Evolutionary conservation across 2,113 vertebrate genomes (phyloP).

Genomic region (Saccopteryx leptura): DNA sequence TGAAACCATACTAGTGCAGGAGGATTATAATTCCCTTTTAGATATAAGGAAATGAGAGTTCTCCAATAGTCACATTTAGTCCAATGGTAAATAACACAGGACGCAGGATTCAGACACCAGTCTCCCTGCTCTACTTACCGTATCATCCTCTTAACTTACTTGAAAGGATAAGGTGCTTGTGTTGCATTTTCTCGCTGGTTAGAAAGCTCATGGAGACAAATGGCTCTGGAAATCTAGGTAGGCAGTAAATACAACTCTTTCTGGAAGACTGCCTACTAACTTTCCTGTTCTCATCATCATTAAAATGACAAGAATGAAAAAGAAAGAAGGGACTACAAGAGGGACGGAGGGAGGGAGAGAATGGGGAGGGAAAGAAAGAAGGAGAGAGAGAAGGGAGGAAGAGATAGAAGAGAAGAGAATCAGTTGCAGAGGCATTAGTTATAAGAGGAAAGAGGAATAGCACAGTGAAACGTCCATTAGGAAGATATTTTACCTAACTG

Average conservation of each 20-base stretch:
- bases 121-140: background rate
- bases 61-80: background rate
- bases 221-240: background rate
- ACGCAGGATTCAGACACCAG: background rate
- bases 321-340: background rate
- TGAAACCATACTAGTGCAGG: background rate
- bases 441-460: background rate
- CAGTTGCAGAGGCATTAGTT: background rate
- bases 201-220: conserved; percentile 1
- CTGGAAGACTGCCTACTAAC: background rate
- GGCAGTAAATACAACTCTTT: background rate
- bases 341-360: background rate
- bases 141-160: background rate
- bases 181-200: background rate
- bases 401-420: background rate
- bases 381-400: background rate
- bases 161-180: background rate
- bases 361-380: background rate
- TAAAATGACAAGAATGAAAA: conserved; percentile 6
- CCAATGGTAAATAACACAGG: background rate
- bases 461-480: background rate
- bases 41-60: background rate
- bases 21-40: background rate
- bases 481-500: background rate
- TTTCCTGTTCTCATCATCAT: background rate